Evolutionary conservation across 2,888 invertebrate species (phyloP).

Genomic region (Entomobrya multifasciata): DNA sequence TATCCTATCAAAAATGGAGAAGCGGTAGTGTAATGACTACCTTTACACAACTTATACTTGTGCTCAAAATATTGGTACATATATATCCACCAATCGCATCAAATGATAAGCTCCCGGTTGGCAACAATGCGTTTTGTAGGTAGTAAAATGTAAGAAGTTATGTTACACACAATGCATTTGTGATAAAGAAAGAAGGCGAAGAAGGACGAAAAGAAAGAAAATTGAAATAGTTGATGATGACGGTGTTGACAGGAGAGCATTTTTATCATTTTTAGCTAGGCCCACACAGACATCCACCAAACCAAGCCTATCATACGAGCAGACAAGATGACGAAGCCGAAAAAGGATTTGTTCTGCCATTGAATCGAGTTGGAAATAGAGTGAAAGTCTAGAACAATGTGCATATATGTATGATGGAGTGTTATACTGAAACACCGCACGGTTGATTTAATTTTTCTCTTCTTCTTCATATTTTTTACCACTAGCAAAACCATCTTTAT

Average conservation of each 20-base stretch:
- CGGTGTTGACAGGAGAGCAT: conserved; percentile 64
- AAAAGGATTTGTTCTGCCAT: too few species aligned
- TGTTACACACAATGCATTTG: neutral
- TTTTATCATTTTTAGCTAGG: conserved; percentile 59
- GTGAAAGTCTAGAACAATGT: too few species aligned
- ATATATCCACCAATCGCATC: too few species aligned
- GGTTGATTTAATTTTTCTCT: conserved; percentile 52
- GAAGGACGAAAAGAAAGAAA: conserved; percentile 22
- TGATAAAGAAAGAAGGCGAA: too few species aligned
- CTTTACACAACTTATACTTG: too few species aligned
- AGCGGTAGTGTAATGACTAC: too few species aligned
- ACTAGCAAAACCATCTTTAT: neutral
- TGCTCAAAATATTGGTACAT: too few species aligned
- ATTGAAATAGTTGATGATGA: conserved; percentile 64
- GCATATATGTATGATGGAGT: neutral
- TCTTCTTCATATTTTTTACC: conserved; percentile 7
- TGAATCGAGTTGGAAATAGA: too few species aligned
- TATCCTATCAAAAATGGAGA: neutral
- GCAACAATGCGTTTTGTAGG: neutral
- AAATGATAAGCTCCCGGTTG: too few species aligned
- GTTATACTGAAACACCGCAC: conserved; percentile 12
- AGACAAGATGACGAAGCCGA: neutral
- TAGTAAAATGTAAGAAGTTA: too few species aligned
- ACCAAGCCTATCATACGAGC: neutral
- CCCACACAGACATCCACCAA: too few species aligned